These are phyloP conservation scores for Sclerurus mexicanus DNA, from an alignment of 2,113 vertebrate species.

Conservation along the genomic window DNA sequence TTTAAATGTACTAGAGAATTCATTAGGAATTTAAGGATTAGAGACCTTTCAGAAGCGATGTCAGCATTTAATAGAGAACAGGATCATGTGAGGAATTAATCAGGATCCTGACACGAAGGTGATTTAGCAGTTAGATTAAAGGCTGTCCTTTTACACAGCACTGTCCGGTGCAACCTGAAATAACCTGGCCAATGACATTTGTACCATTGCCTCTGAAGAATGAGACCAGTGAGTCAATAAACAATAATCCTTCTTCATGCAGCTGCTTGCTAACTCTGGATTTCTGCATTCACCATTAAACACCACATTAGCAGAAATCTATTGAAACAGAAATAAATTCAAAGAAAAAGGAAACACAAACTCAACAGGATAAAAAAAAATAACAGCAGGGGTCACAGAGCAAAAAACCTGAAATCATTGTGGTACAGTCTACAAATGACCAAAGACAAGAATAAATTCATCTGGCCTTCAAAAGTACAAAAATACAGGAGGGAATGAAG, in stretches of 20 bases:
- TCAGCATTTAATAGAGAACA: background rate
- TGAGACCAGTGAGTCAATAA: background rate
- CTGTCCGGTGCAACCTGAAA: background rate
- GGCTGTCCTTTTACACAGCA: background rate
- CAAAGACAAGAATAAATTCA: background rate
- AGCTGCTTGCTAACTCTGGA: background rate
- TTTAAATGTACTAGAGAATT: background rate
- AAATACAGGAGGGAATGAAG: background rate
- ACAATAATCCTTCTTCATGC: background rate
- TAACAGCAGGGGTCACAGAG: background rate
- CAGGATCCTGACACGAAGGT: background rate
- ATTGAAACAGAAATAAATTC: background rate
- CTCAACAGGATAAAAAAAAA: background rate
- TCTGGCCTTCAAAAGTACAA: background rate
- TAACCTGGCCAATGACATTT: background rate
- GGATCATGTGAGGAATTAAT: constrained; percentile 2
- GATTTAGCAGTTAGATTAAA: constrained; percentile 10
- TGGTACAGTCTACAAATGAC: background rate
- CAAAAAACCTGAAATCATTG: background rate
- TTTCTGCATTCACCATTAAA: background rate
- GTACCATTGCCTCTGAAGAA: background rate
- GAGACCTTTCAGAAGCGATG: background rate
- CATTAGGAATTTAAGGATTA: background rate
- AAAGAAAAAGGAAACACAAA: background rate
- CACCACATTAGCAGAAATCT: background rate